phyloP scores from a whole-genome alignment of 2,113 vertebrate species.

The Emydocephalus ijimae region DNA sequence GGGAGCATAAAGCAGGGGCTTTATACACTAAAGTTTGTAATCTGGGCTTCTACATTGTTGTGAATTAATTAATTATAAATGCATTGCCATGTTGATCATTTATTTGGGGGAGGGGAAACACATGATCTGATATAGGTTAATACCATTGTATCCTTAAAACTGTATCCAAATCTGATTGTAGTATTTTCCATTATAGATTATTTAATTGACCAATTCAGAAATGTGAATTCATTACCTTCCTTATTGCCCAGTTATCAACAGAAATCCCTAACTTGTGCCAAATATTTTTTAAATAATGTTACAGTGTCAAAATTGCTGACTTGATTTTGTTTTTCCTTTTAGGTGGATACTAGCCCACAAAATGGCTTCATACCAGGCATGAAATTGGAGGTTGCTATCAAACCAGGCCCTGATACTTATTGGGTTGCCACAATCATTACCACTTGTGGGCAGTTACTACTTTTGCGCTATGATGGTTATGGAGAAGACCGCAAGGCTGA shows the following conservation, averaged over 20 bases:
- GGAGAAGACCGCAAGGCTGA: slow-evolving; percentile 92
- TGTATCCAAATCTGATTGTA: not conserved
- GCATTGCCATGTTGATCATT: not conserved
- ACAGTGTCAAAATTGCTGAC: not conserved
- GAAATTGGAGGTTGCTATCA: slow-evolving; percentile 90
- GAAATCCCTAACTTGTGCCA: not conserved
- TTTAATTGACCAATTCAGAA: not conserved
- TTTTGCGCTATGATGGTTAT: slow-evolving; percentile 92
- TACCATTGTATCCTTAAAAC: not conserved
- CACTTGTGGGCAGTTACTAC: slow-evolving; percentile 91
- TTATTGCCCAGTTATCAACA: not conserved
- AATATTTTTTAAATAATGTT: not conserved
- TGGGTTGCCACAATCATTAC: slow-evolving; percentile 96
- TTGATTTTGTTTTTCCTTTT: slow-evolving; percentile 17
- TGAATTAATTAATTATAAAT: not conserved
- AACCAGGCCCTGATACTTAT: slow-evolving; percentile 83
- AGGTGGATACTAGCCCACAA: slow-evolving; percentile 94
- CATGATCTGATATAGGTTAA: not conserved
- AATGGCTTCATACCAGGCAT: slow-evolving; percentile 94
- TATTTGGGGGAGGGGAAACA: not conserved
- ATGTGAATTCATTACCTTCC: not conserved
- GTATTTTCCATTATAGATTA: not conserved
- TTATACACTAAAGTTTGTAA: not conserved
- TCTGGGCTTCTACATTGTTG: not conserved
- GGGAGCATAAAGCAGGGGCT: not conserved